phyloP scores from a whole-genome alignment of 2,113 vertebrate species.

The Platysternon megacephalum region DNA sequence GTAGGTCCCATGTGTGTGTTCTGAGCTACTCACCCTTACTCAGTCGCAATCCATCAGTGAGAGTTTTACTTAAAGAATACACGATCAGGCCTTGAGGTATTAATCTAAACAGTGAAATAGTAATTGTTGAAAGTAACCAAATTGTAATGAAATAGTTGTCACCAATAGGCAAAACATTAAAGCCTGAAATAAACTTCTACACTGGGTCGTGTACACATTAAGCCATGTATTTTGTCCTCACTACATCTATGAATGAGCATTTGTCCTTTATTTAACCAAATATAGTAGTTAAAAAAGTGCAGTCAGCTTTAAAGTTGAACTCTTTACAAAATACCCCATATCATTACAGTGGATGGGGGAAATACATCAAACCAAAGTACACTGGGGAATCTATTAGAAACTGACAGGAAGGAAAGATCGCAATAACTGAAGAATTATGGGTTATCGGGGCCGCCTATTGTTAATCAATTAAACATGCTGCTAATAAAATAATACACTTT shows the following conservation, averaged over 20 bases:
- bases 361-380: neutral
- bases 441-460: neutral
- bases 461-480: slow-evolving; percentile 60
- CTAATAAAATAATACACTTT: slow-evolving; percentile 3
- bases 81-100: neutral
- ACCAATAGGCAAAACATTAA: neutral
- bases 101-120: neutral
- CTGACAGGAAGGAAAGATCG: neutral
- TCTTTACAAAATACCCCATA: neutral
- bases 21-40: neutral
- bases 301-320: neutral
- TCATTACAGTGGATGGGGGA: neutral
- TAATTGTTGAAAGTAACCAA: neutral
- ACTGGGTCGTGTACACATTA: neutral
- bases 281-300: neutral
- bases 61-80: neutral
- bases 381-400: neutral
- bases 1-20: neutral
- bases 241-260: neutral
- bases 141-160: neutral
- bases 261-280: neutral
- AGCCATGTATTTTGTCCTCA: neutral
- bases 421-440: slow-evolving; percentile 1
- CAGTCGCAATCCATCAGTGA: neutral
- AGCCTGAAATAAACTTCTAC: neutral